Evolutionary conservation across 2,113 vertebrate genomes (phyloP).

Genomic region (Podarcis raffonei): DNA sequence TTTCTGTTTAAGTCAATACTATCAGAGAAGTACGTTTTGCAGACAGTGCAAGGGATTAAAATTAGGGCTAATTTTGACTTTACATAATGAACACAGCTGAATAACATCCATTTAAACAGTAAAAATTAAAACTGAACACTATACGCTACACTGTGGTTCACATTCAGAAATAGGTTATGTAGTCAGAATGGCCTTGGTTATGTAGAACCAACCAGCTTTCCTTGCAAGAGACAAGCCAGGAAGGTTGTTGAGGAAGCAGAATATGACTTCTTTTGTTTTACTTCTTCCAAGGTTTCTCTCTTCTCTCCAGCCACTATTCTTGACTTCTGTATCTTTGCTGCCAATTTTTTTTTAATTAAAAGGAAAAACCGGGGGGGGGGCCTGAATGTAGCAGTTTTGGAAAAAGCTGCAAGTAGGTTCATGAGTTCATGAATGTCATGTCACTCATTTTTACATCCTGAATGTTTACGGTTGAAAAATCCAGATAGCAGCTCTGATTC

Average conservation of each 20-base stretch:
- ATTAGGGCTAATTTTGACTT: constrained; percentile 31
- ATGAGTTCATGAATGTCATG: neutral
- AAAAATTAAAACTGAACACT: constrained; percentile 19
- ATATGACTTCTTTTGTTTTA: constrained; percentile 45
- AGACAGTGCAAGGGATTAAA: constrained; percentile 33
- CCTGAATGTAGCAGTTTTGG: constrained; percentile 9
- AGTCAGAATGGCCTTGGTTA: constrained; percentile 64
- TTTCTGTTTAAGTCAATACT: neutral
- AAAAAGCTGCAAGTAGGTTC: constrained; percentile 39
- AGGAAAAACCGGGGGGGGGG: too few species aligned
- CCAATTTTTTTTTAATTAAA: neutral
- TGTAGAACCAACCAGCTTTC: constrained; percentile 58
- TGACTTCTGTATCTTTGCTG: constrained; percentile 6
- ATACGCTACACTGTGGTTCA: neutral
- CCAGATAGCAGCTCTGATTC: constrained; percentile 62
- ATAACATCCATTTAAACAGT: constrained; percentile 18
- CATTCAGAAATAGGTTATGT: constrained; percentile 35
- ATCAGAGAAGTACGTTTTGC: neutral
- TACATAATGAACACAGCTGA: constrained; percentile 34
- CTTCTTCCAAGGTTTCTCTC: constrained; percentile 54
- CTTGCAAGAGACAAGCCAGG: constrained; percentile 23
- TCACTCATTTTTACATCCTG: constrained; percentile 44
- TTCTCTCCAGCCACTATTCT: constrained; percentile 7
- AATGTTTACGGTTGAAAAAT: constrained; percentile 71
- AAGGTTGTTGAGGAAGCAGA: neutral